These are phyloP conservation scores for Melanotus villosus DNA, from an alignment of 2,888 invertebrate genomes.

Conservation along the genomic window DNA sequence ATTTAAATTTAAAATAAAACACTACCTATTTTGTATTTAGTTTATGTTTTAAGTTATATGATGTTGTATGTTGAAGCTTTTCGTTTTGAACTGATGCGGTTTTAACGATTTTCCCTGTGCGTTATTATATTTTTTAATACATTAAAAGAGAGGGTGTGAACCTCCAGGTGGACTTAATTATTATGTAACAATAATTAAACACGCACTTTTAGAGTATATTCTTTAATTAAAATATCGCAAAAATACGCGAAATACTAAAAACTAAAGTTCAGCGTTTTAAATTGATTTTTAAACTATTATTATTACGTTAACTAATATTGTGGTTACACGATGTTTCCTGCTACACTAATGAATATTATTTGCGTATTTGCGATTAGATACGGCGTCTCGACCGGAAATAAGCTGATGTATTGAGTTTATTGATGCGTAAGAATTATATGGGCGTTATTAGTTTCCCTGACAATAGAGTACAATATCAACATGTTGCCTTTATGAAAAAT, in stretches of 20 bases:
- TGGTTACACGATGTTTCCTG: too few species aligned
- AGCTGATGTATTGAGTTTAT: constrained; percentile 39
- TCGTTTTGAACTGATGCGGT: neutral
- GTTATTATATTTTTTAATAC: constrained; percentile 25
- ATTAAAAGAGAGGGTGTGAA: constrained; percentile 47
- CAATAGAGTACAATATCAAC: constrained; percentile 44
- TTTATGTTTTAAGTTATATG: too few species aligned
- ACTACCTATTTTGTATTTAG: too few species aligned
- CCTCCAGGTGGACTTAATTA: constrained; percentile 41
- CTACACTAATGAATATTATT: constrained; percentile 13
- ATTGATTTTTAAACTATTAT: too few species aligned
- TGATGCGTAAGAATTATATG: constrained; percentile 32
- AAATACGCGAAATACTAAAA: too few species aligned
- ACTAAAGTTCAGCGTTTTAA: too few species aligned
- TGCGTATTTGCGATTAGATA: constrained; percentile 36
- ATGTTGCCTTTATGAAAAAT: constrained; percentile 29
- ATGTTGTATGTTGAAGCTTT: constrained; percentile 10
- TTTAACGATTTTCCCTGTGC: constrained; percentile 28
- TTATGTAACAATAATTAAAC: constrained; percentile 37
- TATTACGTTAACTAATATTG: too few species aligned
- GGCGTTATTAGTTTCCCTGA: constrained; percentile 46
- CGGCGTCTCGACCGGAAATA: constrained; percentile 40
- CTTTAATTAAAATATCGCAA: too few species aligned
- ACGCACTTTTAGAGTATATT: constrained; percentile 25
- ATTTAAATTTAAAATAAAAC: too few species aligned